A percentile compares a stretch with the other conserved stretches of the same genome.
phyloP scores from a whole-genome alignment of 1,140 invertebrate genomes.

The Bombus picipes region DNA sequence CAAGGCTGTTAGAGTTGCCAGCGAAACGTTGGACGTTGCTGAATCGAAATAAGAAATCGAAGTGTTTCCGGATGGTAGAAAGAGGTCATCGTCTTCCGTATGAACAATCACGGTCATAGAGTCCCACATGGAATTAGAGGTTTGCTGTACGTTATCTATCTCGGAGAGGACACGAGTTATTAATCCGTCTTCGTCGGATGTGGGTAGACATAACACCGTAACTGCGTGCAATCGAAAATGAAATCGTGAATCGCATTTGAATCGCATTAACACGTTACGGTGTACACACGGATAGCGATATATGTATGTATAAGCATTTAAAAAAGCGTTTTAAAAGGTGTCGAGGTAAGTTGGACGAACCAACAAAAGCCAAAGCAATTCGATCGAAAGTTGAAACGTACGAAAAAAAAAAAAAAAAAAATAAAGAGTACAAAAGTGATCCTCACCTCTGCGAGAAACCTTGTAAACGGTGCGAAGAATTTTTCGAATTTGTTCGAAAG shows the following conservation, averaged over 20 bases:
- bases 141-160: conserved; percentile 73
- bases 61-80: conserved; percentile 70
- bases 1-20: conserved; percentile 67
- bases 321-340: too few species aligned
- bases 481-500: conserved; percentile 72
- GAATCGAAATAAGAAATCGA: conserved; percentile 41
- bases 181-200: conserved; percentile 72
- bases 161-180: conserved; percentile 75
- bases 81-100: conserved; percentile 73
- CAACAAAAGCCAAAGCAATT: neutral
- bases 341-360: too few species aligned
- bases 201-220: conserved; percentile 78
- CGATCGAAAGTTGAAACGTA: neutral
- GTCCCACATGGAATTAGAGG: conserved; percentile 65
- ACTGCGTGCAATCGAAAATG: conserved; percentile 24
- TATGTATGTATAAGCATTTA: too few species aligned
- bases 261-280: too few species aligned
- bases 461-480: conserved; percentile 73
- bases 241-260: too few species aligned
- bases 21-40: conserved; percentile 35
- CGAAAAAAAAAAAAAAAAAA: too few species aligned
- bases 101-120: conserved; percentile 77
- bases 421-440: neutral
- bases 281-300: too few species aligned
- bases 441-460: conserved; percentile 77